Base-by-base conservation (phyloP, 1,140 invertebrate genomes). In the Drosophila pallidifrons region DNA sequence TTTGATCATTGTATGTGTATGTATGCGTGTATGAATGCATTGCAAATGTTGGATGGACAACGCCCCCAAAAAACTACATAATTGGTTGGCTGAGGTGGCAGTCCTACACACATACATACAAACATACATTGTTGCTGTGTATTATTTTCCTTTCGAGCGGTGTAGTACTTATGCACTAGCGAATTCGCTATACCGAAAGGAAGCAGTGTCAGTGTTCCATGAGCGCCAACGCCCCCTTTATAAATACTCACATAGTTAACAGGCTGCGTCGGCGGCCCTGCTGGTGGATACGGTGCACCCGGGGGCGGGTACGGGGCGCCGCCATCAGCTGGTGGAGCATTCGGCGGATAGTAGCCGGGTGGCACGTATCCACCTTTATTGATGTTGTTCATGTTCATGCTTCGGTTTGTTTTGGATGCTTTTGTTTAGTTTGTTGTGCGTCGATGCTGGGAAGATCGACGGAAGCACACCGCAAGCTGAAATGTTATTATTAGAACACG, bases 321-420 rank as follows among this genome's bases (percentile, higher is more conserved):
- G 5, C 79, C 83, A 11, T 81, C 82, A 2, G 82, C 67, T 51
- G 88, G 82, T 1, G 82, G 87, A 1, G 88, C 87, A 60, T 82
- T 87, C 0, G 90, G 78, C 49, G 77, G 91, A 61, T 82, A 91
- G 28, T 73, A 82, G 10, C 81, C 81, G 10, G 76, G 87, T 0
- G 91, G 91, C 5, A 91, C 79, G 15, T 92, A 92, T 15, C 91
- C 91, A 3, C 91, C 91, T 32, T 91, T 77, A 43, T 87, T 76
- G 16, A 92, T 30, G 41, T 92, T 92, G 35, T 69, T 92, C 68
- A 82, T 80, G 8, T 83, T 45, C 77, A 83, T 79, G 38, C 45
- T 64, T 32, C 30, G 30, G 54, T 28, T 57, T 16, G 10, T 7
- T 58, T 25, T 25, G 20, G 20, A 25, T 61, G 15, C 10, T 8